These are phyloP conservation scores for Progne subis DNA, from an alignment of 2,113 vertebrate species.

Conservation along the genomic window DNA sequence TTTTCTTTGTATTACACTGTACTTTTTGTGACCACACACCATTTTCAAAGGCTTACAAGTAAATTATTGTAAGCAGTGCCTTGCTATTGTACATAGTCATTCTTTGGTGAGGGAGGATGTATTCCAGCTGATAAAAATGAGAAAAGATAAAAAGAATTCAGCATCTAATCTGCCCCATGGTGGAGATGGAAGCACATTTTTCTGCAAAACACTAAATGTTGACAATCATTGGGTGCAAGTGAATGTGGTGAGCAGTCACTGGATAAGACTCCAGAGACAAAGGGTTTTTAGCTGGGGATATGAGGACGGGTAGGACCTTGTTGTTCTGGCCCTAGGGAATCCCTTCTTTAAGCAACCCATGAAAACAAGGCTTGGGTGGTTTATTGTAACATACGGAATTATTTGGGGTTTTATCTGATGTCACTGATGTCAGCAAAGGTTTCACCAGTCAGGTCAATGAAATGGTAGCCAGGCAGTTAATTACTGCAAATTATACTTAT, in stretches of 20 bases:
- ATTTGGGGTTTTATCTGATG: neutral
- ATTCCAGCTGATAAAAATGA: neutral
- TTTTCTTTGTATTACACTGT: conserved; percentile 6
- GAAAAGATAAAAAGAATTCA: neutral
- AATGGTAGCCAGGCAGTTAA: neutral
- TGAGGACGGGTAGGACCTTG: neutral
- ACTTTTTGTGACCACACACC: neutral
- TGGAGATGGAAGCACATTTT: neutral
- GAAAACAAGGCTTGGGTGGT: neutral
- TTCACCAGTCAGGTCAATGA: neutral
- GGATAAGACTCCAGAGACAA: neutral
- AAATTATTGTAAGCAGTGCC: neutral
- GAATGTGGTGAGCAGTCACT: neutral
- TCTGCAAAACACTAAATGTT: neutral
- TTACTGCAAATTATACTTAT: neutral
- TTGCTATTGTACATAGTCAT: neutral
- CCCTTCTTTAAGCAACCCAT: neutral
- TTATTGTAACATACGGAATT: neutral
- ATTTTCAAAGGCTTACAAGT: neutral
- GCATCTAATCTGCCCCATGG: neutral
- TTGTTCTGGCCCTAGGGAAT: neutral
- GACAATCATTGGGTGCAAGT: neutral
- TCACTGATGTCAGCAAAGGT: neutral
- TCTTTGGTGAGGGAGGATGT: neutral
- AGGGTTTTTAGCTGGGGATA: neutral